Base-by-base conservation (phyloP, 2,797 vertebrate genomes). In the Enteromius anoplus region DNA sequence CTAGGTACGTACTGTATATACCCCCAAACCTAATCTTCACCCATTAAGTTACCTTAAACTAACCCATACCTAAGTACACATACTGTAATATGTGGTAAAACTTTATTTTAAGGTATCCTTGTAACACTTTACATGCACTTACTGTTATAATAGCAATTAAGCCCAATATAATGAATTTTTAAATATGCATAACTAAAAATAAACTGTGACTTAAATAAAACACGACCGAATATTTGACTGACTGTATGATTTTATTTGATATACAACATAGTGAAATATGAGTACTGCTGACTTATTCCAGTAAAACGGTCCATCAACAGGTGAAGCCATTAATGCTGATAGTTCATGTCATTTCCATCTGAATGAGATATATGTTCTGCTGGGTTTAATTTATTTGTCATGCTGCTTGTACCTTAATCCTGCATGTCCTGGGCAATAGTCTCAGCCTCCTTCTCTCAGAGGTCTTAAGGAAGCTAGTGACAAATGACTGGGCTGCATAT, bases 391-490 rank as follows among this genome's bases (percentile, higher is more conserved):
- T 71, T 76, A 45, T 78, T 71, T 72, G 17, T 80, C 37, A 68
- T 60, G 76, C 26, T 49, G 23, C 78, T 82, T 84, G 53, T 73
- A 37, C 66, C 29, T 47, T 85, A 84, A 84, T 85, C 64, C 82
- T 65, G 47, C 64, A 70, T 78, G 64, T 62, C 78, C 78, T 78
- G 75, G 26, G 37, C 45, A 82, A 71, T 34, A 8, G 14, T 75
- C 80, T 70, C 55, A 64, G 65, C 75, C n/a, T 83, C 47, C 23
- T 55, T 81, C 47, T 60, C 21, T 32, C 34, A 14, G 71, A 77
- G 65, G 71, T 84, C 73, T 47, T 82, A 37, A 71, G 55, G 53
- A 84, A 32, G 51, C 42, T 14, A 51, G 17, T 75, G 70, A 79
- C 80, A 42, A 77, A 72, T 73, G 66, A 84, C 55, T 37, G 11